Conservation (phyloP, 2,113 vertebrate genomes). For the Todiramphus saurophagus region DNA sequence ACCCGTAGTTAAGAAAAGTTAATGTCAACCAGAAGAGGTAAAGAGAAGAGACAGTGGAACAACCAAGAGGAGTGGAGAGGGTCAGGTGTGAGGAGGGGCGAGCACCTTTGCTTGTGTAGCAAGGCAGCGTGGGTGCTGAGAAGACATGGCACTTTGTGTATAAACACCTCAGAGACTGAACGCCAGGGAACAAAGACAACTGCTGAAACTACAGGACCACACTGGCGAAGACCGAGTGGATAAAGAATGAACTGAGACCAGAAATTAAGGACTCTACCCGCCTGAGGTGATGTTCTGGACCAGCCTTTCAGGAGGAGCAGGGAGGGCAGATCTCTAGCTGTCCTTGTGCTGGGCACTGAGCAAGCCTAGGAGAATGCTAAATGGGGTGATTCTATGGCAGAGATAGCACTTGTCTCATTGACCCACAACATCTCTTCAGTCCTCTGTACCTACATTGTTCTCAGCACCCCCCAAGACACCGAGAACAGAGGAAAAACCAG, state of each 20-base stretch:
- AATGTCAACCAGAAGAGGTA: neutral
- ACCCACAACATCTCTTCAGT: neutral
- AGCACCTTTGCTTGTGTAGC: neutral
- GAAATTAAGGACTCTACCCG: neutral
- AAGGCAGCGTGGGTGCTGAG: neutral
- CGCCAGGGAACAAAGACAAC: neutral
- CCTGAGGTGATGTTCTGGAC: neutral
- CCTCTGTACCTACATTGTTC: neutral
- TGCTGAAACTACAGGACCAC: neutral
- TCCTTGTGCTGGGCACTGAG: neutral
- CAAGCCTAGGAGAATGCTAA: neutral
- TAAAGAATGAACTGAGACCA: neutral
- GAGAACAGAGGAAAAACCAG: neutral
- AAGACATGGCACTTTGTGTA: neutral
- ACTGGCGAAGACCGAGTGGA: neutral
- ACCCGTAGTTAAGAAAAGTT: neutral
- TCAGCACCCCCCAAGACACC: neutral
- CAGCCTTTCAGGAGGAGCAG: neutral
- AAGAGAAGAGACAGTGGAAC: neutral
- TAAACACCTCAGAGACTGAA: neutral
- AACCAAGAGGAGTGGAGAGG: neutral
- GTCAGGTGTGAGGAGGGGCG: neutral
- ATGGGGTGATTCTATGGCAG: neutral
- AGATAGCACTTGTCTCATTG: neutral
- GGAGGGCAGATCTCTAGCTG: neutral